These are phyloP conservation scores for Eulithis prunata DNA, from an alignment of 2,888 invertebrate genomes.

Conservation along the genomic window DNA sequence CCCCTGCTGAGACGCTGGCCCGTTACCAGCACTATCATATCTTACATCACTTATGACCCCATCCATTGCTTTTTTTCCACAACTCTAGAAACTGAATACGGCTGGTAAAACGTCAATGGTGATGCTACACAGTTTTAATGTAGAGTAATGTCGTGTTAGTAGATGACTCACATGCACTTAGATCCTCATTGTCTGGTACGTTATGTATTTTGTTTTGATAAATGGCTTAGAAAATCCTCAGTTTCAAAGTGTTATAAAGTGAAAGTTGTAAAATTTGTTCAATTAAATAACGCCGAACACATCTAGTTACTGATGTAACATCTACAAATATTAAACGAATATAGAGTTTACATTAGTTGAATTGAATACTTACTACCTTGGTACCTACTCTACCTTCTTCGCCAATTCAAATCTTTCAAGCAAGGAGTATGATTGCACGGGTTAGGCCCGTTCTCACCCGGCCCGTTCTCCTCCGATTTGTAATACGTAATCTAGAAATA, in stretches of 20 bases:
- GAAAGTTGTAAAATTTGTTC: background rate
- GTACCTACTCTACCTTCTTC: too few relatives aligned
- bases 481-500: conserved; percentile 2
- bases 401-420: background rate
- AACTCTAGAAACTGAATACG: background rate
- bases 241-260: background rate
- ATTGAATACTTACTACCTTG: too few relatives aligned
- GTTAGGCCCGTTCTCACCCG: too few relatives aligned
- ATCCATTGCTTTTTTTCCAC: conserved; percentile 16
- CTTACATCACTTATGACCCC: background rate
- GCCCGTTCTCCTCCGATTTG: too few relatives aligned
- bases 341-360: too few relatives aligned
- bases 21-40: conserved; percentile 46
- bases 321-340: too few relatives aligned
- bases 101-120: conserved; percentile 22
- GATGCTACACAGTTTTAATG: conserved; percentile 11
- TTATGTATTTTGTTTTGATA: conserved; percentile 77
- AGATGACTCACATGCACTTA: conserved; percentile 57
- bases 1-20: conserved; percentile 65
- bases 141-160: conserved; percentile 18
- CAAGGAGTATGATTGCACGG: background rate
- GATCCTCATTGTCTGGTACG: conserved; percentile 75
- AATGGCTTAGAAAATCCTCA: conserved; percentile 49
- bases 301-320: too few relatives aligned
- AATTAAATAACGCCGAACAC: too few relatives aligned